Evolutionary conservation across 2,113 vertebrate species (phyloP).

Genomic region (Reinhardtius hippoglossoides): DNA sequence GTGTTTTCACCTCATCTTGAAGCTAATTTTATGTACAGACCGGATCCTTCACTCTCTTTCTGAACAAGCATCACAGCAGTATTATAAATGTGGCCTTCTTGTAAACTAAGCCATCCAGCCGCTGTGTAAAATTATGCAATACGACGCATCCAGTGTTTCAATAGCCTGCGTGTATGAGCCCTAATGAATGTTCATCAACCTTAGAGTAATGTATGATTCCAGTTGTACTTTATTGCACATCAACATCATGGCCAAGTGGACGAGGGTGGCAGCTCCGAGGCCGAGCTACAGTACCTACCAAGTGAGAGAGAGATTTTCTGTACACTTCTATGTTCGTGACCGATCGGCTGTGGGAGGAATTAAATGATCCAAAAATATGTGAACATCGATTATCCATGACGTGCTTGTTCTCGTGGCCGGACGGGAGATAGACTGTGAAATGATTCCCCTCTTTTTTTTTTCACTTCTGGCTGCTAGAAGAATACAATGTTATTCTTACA

Average conservation of each 20-base stretch:
- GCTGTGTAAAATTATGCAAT: slow-evolving; percentile 57
- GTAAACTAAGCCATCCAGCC: slow-evolving; percentile 63
- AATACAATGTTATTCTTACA: slow-evolving; percentile 55
- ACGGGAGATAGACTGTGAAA: slow-evolving; percentile 24
- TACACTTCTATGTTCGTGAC: slow-evolving; percentile 26
- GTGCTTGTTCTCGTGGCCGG: slow-evolving; percentile 19
- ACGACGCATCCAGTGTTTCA: slow-evolving; percentile 56
- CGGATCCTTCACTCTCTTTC: slow-evolving; percentile 13
- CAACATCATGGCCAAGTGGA: slow-evolving; percentile 43
- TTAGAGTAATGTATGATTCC: slow-evolving; percentile 80
- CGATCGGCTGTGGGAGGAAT: slow-evolving; percentile 28
- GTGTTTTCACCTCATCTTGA: slow-evolving; percentile 15
- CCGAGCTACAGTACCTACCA: slow-evolving; percentile 8
- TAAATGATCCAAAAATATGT: slow-evolving; percentile 49
- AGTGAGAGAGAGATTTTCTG: slow-evolving; percentile 33
- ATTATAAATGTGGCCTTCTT: slow-evolving; percentile 43
- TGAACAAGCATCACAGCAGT: slow-evolving; percentile 22
- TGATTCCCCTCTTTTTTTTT: neutral
- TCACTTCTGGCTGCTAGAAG: neutral
- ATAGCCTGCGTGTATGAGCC: slow-evolving; percentile 39
- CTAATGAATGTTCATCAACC: slow-evolving; percentile 73
- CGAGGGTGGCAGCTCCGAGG: slow-evolving; percentile 24
- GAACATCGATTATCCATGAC: slow-evolving; percentile 56
- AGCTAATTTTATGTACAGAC: neutral
- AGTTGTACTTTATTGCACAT: slow-evolving; percentile 63